phyloP scores from a whole-genome alignment of 2,113 vertebrate genomes.

The Hystrix cristata region DNA sequence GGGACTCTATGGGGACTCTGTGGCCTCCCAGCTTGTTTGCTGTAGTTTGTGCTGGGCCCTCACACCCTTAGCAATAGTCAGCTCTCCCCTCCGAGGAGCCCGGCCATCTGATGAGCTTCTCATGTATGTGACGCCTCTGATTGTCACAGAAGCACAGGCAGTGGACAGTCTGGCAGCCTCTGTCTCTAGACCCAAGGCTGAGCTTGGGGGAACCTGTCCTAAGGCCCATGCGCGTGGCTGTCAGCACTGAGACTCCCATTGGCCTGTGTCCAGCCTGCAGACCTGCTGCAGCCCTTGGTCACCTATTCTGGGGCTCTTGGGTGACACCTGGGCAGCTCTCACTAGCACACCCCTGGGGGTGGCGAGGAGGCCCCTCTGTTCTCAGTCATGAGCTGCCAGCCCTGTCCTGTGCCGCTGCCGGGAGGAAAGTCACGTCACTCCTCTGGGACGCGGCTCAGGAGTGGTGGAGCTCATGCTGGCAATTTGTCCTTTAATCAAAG shows the following conservation, averaged over 20 bases:
- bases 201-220: not conserved
- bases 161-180: not conserved
- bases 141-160: not conserved
- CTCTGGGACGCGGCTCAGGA: slow-evolving; percentile 59
- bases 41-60: not conserved
- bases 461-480: slow-evolving; percentile 64
- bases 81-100: not conserved
- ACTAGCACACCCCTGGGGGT: too few relatives aligned
- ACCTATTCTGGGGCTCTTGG: not conserved
- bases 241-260: not conserved
- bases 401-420: not conserved
- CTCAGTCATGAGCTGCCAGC: not conserved
- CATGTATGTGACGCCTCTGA: not conserved
- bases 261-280: not conserved
- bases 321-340: not conserved
- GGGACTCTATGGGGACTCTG: rapidly evolving
- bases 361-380: rapidly evolving
- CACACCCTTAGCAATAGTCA: not conserved
- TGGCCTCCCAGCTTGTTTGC: not conserved
- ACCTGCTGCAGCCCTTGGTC: not conserved
- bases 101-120: rapidly evolving
- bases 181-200: too few relatives aligned
- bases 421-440: slow-evolving; percentile 76
- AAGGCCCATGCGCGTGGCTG: not conserved
- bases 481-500: slow-evolving; percentile 85